Percentiles rank a stretch among this genome's conserved stretches.
phyloP scores from a whole-genome alignment of 2,797 vertebrate species.

The Periparus ater region DNA sequence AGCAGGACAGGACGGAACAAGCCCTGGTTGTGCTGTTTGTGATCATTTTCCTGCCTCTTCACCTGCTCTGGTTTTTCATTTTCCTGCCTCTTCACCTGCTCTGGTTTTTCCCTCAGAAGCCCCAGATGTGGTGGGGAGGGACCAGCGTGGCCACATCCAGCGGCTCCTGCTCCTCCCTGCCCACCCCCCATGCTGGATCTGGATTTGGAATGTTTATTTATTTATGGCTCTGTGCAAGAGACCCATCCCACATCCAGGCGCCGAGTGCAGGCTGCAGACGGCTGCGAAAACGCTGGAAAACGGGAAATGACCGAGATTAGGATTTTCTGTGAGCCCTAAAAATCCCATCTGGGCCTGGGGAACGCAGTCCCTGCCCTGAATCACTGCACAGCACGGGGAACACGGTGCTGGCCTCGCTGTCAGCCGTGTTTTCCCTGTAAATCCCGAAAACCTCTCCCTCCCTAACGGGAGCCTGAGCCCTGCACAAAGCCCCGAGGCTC shows the following conservation, averaged over 20 bases:
- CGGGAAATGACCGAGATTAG: rapidly evolving
- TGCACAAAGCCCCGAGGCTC: slow-evolving; percentile 16
- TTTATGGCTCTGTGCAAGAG: background rate
- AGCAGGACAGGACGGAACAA: slow-evolving; percentile 8
- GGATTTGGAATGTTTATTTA: background rate
- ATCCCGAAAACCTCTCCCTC: slow-evolving; percentile 22
- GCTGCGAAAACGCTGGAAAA: background rate
- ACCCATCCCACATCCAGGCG: background rate
- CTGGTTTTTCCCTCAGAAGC: background rate
- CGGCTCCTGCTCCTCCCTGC: background rate
- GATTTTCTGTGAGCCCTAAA: background rate
- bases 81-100: slow-evolving; percentile 6
- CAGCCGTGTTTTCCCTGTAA: background rate
- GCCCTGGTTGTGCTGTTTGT: background rate
- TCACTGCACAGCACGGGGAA: rapidly evolving
- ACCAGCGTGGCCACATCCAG: rapidly evolving
- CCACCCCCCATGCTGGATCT: background rate
- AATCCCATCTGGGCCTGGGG: background rate
- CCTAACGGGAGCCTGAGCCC: slow-evolving; percentile 18
- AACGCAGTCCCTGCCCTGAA: background rate
- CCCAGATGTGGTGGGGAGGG: background rate
- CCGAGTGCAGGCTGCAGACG: background rate
- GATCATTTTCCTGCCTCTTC: slow-evolving; percentile 41
- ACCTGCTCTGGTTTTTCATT: background rate
- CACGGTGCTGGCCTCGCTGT: background rate